Evolutionary conservation across 1,140 invertebrate genomes (phyloP).

Genomic region (Neodiprion lecontei): DNA sequence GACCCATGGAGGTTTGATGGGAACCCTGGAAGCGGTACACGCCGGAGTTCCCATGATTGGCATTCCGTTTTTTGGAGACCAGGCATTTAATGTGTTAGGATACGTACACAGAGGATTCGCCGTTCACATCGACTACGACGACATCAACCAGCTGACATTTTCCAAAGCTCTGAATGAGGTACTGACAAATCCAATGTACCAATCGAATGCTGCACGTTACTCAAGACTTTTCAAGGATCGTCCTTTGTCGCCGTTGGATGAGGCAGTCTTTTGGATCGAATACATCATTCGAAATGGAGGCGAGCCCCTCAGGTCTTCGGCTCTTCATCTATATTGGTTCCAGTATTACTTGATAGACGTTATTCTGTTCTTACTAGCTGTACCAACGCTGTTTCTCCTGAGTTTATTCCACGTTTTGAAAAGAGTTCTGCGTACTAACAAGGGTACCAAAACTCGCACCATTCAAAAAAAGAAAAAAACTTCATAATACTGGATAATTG

Average conservation of each 20-base stretch:
- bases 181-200: slow-evolving; percentile 46
- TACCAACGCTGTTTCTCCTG: neutral
- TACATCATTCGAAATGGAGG: slow-evolving; percentile 51
- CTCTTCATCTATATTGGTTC: neutral
- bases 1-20: slow-evolving; percentile 59
- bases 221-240: slow-evolving; percentile 51
- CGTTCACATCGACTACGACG: slow-evolving; percentile 24
- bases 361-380: neutral
- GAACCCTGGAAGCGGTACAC: slow-evolving; percentile 57
- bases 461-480: too few species aligned
- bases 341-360: neutral
- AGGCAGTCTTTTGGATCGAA: slow-evolving; percentile 65
- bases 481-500: too few species aligned
- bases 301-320: neutral
- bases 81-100: slow-evolving; percentile 46
- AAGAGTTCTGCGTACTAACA: neutral
- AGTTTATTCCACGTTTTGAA: neutral
- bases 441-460: too few species aligned
- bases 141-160: slow-evolving; percentile 46
- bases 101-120: slow-evolving; percentile 30
- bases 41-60: slow-evolving; percentile 58
- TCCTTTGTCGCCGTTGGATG: slow-evolving; percentile 59
- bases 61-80: slow-evolving; percentile 55
- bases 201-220: neutral
- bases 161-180: slow-evolving; percentile 40